Evolutionary conservation across 2,113 vertebrate species (phyloP).

Genomic region (Cephalopholis sonnerati): DNA sequence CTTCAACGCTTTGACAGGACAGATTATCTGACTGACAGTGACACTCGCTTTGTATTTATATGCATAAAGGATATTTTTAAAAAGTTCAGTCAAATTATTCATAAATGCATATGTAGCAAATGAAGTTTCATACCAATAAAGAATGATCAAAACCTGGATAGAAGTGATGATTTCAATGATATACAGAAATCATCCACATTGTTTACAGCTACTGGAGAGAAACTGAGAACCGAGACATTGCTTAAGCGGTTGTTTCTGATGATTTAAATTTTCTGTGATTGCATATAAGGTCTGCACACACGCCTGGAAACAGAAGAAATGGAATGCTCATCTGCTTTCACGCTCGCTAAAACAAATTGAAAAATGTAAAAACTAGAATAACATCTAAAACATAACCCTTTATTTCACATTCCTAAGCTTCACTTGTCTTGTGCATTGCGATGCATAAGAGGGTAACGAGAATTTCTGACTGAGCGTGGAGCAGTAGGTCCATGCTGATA

Average conservation of each 20-base stretch:
- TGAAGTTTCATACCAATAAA: background rate
- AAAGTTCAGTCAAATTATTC: constrained; percentile 19
- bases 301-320: constrained; percentile 32
- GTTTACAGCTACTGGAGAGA: constrained; percentile 10
- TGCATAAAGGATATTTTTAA: background rate
- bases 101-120: constrained; percentile 25
- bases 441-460: constrained; percentile 43
- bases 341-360: background rate
- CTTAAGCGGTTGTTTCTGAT: constrained; percentile 4
- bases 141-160: background rate
- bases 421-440: constrained; percentile 55
- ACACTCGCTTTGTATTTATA: background rate
- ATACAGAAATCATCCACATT: constrained; percentile 26
- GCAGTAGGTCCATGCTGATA: constrained; percentile 59
- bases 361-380: constrained; percentile 21
- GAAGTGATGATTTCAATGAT: constrained; percentile 2
- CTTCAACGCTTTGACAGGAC: constrained; percentile 3
- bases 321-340: constrained; percentile 54
- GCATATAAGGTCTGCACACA: constrained; percentile 40
- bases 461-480: constrained; percentile 25
- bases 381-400: constrained; percentile 18
- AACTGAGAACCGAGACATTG: background rate
- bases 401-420: constrained; percentile 70
- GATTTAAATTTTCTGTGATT: constrained; percentile 40
- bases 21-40: background rate